A percentile compares a stretch with the other conserved stretches of the same genome.
Conservation (phyloP, 2,888 invertebrate species). For the Philonicus albiceps region DNA sequence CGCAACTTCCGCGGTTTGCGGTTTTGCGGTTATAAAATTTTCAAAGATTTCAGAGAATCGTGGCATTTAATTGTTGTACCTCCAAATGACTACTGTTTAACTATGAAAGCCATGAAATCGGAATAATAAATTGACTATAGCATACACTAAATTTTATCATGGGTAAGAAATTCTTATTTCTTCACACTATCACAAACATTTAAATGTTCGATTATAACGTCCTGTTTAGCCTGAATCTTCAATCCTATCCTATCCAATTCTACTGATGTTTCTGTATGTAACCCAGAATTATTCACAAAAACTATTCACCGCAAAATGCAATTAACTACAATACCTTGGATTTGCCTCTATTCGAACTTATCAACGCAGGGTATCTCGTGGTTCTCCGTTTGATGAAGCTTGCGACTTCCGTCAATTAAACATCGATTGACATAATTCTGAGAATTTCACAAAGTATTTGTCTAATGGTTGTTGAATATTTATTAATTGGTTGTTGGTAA, state of each 20-base stretch:
- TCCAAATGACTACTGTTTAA: not conserved
- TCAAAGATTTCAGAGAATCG: not conserved
- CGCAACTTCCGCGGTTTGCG: not conserved
- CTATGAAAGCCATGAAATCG: not conserved
- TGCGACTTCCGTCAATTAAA: not conserved
- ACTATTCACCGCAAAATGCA: too few species aligned
- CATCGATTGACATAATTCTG: not conserved
- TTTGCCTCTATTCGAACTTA: not conserved
- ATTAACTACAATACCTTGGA: not conserved
- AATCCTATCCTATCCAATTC: too few species aligned
- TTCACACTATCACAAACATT: too few species aligned
- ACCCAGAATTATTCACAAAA: too few species aligned
- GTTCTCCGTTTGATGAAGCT: too few species aligned
- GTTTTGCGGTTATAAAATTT: not conserved
- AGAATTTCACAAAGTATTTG: not conserved
- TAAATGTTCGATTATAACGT: too few species aligned
- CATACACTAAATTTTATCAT: too few species aligned
- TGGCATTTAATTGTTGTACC: not conserved
- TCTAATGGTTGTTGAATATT: too few species aligned
- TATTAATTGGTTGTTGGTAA: too few species aligned
- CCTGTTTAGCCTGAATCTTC: too few species aligned
- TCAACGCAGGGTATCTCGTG: not conserved
- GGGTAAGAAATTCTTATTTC: too few species aligned
- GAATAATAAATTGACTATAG: not conserved
- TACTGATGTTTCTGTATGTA: too few species aligned